Evolutionary conservation across 1,140 invertebrate genomes (phyloP).

Genomic region (Wasmannia auropunctata): DNA sequence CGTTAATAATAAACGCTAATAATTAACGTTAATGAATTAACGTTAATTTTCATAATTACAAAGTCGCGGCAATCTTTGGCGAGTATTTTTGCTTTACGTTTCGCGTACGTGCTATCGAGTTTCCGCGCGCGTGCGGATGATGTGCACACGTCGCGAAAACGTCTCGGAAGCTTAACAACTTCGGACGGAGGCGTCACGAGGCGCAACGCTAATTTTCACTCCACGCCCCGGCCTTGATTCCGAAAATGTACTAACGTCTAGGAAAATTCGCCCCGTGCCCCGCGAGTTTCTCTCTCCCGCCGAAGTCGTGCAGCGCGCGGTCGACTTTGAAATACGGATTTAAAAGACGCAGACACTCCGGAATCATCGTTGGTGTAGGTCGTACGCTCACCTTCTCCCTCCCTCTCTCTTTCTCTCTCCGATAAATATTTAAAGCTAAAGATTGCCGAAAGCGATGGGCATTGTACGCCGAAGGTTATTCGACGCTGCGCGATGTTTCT

Average conservation of each 20-base stretch:
- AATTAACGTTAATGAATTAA: no score
- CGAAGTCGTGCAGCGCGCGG: neutral
- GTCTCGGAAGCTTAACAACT: constrained; percentile 17
- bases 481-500: neutral
- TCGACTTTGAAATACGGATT: constrained; percentile 16
- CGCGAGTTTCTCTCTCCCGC: neutral
- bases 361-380: constrained; percentile 60
- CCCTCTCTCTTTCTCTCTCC: neutral
- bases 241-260: neutral
- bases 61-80: neutral
- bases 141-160: constrained; percentile 31
- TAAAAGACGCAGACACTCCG: constrained; percentile 36
- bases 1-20: no score
- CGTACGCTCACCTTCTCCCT: neutral
- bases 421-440: constrained; percentile 41
- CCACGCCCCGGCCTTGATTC: constrained; percentile 36
- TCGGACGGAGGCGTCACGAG: constrained; percentile 9
- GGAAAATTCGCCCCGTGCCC: neutral
- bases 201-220: constrained; percentile 42
- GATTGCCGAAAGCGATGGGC: neutral
- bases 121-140: neutral
- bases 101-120: constrained; percentile 22
- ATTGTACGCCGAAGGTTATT: neutral
- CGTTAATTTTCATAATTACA: neutral
- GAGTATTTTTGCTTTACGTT: neutral